A percentile compares a stretch with the other conserved stretches of the same genome.
These are phyloP conservation scores for Saturnia pavonia DNA, from an alignment of 2,888 invertebrate species.

Conservation along the genomic window DNA sequence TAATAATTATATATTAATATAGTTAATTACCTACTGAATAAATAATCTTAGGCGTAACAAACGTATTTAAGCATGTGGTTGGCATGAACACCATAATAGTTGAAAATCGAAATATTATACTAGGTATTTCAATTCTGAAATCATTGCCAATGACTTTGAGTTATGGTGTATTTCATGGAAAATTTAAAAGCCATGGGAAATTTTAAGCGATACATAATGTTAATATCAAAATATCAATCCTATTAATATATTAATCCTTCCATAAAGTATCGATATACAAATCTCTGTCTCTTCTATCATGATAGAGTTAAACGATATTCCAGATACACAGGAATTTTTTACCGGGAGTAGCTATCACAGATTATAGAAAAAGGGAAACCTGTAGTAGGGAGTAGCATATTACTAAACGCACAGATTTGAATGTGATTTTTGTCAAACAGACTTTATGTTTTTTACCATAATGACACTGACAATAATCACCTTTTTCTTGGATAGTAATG, in stretches of 20 bases:
- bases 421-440: not conserved
- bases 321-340: not conserved
- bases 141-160: no score
- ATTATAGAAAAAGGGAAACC: no score
- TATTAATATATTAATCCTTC: not conserved
- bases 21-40: no score
- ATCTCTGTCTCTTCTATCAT: not conserved
- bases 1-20: not conserved
- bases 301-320: not conserved
- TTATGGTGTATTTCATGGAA: no score
- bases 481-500: not conserved
- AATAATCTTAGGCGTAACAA: not conserved
- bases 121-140: no score
- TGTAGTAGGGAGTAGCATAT: no score
- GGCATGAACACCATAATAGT: not conserved
- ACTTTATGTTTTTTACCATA: no score
- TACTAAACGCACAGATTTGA: not conserved
- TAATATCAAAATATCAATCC: not conserved
- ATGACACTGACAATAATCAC: not conserved
- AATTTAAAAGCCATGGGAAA: not conserved
- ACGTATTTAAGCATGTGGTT: not conserved
- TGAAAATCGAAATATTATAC: not conserved
- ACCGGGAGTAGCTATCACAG: no score
- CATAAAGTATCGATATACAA: not conserved
- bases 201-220: not conserved